Percentiles rank a stretch among this genome's conserved stretches.
Conservation (phyloP, 2,888 invertebrate species). For the Sialis lutaria region DNA sequence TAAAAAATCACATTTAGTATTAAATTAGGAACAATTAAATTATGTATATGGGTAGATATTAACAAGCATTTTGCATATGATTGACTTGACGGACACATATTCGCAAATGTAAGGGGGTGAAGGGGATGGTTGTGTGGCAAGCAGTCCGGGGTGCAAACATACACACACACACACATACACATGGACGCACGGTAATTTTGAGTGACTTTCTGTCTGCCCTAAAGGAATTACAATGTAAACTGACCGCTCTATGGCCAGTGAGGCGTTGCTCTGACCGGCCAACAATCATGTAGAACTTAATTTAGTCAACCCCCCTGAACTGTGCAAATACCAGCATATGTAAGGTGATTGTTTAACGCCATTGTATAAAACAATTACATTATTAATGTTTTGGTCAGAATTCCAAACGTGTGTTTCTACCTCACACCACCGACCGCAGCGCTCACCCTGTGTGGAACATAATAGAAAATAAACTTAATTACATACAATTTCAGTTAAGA, state of each 20-base stretch:
- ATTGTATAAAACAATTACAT: slow-evolving; percentile 21
- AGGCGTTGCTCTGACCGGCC: background rate
- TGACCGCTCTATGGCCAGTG: background rate
- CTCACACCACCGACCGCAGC: slow-evolving; percentile 7
- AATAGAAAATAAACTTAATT: slow-evolving; percentile 31
- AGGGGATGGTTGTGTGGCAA: too few species aligned
- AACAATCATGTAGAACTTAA: slow-evolving; percentile 1
- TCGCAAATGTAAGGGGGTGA: too few species aligned
- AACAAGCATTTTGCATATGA: too few species aligned
- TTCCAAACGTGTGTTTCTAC: background rate
- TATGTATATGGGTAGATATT: too few species aligned
- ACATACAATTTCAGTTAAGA: slow-evolving; percentile 25
- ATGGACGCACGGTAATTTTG: slow-evolving; percentile 14
- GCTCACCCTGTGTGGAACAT: slow-evolving; percentile 24
- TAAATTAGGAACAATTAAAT: too few species aligned
- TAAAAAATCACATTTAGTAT: too few species aligned
- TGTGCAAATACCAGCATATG: slow-evolving; percentile 2
- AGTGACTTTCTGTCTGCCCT: slow-evolving; percentile 20
- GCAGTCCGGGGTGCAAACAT: too few species aligned
- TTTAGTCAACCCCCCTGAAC: background rate
- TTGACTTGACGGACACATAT: too few species aligned
- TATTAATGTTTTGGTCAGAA: slow-evolving; percentile 22
- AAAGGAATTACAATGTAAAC: slow-evolving; percentile 16
- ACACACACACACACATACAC: slow-evolving; percentile 1
- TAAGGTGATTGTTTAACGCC: slow-evolving; percentile 11